Percentiles rank a stretch among this genome's conserved stretches.
These are phyloP conservation scores for Mastomys coucha DNA, from an alignment of 2,113 vertebrate species.

Conservation along the genomic window DNA sequence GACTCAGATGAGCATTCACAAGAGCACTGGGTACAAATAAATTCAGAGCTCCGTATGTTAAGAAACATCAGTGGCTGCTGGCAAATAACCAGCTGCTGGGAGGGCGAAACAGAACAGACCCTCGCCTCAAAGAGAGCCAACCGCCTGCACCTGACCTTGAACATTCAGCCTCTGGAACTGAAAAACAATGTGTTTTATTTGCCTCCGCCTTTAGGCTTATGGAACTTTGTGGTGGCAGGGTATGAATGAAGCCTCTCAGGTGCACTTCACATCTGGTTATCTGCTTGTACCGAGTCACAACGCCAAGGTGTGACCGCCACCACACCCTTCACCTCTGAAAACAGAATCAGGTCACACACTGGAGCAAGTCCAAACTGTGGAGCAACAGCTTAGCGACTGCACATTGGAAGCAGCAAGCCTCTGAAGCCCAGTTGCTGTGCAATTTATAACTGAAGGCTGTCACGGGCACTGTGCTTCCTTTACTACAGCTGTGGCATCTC, in stretches of 20 bases:
- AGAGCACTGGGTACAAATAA: neutral
- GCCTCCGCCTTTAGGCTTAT: fast-evolving
- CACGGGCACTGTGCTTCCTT: neutral
- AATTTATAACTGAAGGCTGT: neutral
- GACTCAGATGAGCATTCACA: fast-evolving
- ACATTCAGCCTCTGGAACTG: neutral
- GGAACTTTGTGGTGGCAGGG: neutral
- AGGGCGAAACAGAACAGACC: neutral
- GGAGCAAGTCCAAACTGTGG: neutral
- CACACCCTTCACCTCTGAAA: neutral
- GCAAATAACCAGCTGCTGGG: neutral
- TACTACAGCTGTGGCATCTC: neutral
- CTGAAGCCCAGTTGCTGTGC: neutral
- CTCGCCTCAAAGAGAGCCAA: no score
- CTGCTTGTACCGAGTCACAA: neutral
- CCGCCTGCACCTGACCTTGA: neutral
- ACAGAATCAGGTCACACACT: neutral
- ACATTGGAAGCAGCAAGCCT: neutral
- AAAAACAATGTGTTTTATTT: fast-evolving
- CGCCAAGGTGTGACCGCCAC: neutral
- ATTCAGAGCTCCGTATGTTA: neutral
- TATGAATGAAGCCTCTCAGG: no score
- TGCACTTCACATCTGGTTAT: neutral
- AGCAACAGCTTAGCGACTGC: neutral
- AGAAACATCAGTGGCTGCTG: neutral